Conservation (phyloP, 2,797 vertebrate genomes). For the Epinephelus awoara region DNA sequence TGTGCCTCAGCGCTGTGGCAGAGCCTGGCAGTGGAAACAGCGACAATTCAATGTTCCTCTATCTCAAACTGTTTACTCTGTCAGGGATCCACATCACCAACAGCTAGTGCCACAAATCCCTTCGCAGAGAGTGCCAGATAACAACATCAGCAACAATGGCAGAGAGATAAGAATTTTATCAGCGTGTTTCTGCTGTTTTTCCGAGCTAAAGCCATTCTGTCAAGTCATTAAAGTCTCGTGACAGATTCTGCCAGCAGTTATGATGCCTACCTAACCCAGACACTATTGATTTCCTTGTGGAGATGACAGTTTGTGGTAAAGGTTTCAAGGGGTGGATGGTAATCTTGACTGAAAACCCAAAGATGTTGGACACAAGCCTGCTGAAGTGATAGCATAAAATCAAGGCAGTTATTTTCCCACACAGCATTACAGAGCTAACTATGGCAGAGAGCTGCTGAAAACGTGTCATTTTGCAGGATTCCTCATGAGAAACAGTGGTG, state of each 20-base stretch:
- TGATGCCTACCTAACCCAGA: conserved; percentile 38
- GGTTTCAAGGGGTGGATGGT: conserved; percentile 13
- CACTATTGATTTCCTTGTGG: conserved; percentile 47
- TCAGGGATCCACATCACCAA: conserved; percentile 53
- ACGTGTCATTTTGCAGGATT: conserved; percentile 59
- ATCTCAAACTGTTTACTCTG: conserved; percentile 56
- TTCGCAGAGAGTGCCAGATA: conserved; percentile 45
- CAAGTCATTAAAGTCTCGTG: conserved; percentile 12
- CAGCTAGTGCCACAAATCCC: conserved; percentile 48
- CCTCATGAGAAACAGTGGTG: conserved; percentile 54
- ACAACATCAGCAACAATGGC: conserved; percentile 44
- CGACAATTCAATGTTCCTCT: conserved; percentile 40
- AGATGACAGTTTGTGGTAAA: conserved; percentile 26
- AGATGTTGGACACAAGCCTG: conserved; percentile 37
- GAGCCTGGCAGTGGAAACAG: conserved; percentile 34
- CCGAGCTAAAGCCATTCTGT: conserved; percentile 34
- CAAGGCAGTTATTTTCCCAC: conserved; percentile 60
- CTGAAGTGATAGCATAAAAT: conserved; percentile 46
- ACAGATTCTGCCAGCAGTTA: conserved; percentile 27
- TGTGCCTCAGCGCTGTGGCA: conserved; percentile 28
- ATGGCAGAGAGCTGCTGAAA: conserved; percentile 52
- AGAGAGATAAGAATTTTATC: conserved; percentile 48
- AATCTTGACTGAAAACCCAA: conserved; percentile 49
- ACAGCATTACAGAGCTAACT: conserved; percentile 22
- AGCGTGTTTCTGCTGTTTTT: conserved; percentile 21